Conservation (phyloP, 2,113 vertebrate species). For the Cynopterus brachyotis region DNA sequence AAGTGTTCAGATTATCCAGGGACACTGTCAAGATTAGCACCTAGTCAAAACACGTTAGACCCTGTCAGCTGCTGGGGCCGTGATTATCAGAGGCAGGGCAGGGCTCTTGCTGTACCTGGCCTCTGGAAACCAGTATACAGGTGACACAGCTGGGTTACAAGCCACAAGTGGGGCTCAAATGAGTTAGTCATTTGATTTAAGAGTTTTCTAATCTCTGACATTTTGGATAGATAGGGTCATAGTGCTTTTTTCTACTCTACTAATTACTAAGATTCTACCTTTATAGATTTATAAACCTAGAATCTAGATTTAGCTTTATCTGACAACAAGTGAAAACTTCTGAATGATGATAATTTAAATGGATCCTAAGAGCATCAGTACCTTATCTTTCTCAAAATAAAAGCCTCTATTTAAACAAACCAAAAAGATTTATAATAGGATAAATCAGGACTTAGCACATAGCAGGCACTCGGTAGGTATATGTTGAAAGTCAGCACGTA, state of each 20-base stretch:
- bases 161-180: neutral
- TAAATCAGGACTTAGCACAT: neutral
- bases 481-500: neutral
- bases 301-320: neutral
- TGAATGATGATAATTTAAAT: neutral
- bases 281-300: neutral
- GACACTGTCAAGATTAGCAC: constrained; percentile 26
- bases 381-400: constrained; percentile 14
- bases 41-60: neutral
- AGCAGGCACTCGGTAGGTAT: neutral
- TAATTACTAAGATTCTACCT: neutral
- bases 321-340: neutral
- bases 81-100: neutral
- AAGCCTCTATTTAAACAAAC: neutral
- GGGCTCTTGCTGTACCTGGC: neutral
- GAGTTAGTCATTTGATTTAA: neutral
- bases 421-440: neutral
- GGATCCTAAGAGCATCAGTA: neutral
- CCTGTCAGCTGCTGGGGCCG: neutral
- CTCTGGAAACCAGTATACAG: neutral
- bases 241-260: neutral
- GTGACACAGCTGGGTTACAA: neutral
- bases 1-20: constrained; percentile 26
- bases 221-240: neutral
- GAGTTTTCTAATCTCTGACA: neutral